These are phyloP conservation scores for Oceanites oceanicus DNA, from an alignment of 2,113 vertebrate species.

Conservation along the genomic window DNA sequence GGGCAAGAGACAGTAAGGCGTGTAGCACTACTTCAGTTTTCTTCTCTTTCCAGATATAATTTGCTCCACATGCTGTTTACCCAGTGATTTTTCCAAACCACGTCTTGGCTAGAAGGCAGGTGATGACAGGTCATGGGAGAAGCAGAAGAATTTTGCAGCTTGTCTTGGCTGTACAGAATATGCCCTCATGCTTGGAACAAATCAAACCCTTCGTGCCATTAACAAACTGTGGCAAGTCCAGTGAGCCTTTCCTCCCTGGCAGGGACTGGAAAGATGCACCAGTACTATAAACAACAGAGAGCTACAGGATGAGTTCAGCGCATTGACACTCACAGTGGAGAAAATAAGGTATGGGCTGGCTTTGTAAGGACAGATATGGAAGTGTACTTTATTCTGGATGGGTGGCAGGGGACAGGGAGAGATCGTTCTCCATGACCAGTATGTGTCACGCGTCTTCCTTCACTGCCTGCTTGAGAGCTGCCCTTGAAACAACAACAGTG, in stretches of 20 bases:
- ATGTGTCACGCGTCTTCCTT: not conserved
- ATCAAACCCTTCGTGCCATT: not conserved
- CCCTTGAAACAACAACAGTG: not conserved
- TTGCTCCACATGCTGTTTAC: constrained; percentile 32
- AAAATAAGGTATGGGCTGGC: not conserved
- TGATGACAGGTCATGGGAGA: constrained; percentile 48
- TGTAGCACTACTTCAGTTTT: not conserved
- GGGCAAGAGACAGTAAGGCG: not conserved
- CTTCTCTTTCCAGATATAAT: constrained; percentile 18
- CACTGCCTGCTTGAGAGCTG: not conserved
- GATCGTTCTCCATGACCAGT: not conserved
- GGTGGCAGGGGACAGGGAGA: not conserved
- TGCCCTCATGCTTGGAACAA: not conserved
- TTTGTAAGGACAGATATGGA: not conserved
- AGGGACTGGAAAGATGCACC: not conserved
- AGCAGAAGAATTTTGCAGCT: constrained; percentile 44
- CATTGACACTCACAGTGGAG: not conserved
- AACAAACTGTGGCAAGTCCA: not conserved
- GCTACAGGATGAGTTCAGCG: not conserved
- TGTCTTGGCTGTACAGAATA: constrained; percentile 45
- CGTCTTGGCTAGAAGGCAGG: constrained; percentile 2
- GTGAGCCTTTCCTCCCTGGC: not conserved
- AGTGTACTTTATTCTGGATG: not conserved
- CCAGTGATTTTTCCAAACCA: constrained; percentile 28
- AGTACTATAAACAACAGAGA: not conserved